A percentile compares a stretch with the other conserved stretches of the same genome.
Conservation (phyloP, 2,797 vertebrate species). For the Rhincodon typus region DNA sequence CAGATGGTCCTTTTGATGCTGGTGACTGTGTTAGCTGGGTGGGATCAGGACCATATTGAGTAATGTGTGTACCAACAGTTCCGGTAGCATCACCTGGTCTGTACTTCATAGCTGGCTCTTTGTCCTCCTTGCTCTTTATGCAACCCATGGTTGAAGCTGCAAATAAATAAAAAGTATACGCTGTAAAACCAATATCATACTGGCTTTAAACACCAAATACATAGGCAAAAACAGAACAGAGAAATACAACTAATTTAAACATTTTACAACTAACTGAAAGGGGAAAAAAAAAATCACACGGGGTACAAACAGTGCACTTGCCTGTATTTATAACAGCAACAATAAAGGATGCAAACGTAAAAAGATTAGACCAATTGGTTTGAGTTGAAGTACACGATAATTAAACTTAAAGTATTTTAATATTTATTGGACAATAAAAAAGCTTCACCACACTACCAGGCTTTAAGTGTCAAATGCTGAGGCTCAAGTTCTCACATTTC, state of each 20-base stretch:
- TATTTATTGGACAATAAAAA: background rate
- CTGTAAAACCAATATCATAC: background rate
- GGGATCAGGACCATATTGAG: constrained; percentile 78
- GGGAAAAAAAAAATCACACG: background rate
- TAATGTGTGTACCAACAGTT: constrained; percentile 60
- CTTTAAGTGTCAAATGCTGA: background rate
- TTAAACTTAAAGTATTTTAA: background rate
- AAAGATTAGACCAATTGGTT: background rate
- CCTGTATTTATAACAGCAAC: background rate
- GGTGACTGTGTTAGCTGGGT: constrained; percentile 66
- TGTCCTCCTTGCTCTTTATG: constrained; percentile 90
- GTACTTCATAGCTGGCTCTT: constrained; percentile 78
- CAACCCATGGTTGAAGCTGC: constrained; percentile 78
- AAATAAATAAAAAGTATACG: constrained; percentile 35
- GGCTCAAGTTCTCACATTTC: background rate
- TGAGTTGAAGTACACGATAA: background rate
- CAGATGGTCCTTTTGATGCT: constrained; percentile 63
- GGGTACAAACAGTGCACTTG: background rate
- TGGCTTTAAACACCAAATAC: background rate
- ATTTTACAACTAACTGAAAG: too few relatives aligned
- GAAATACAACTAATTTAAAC: background rate
- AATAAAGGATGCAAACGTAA: background rate
- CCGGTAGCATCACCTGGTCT: constrained; percentile 66
- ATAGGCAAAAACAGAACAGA: background rate
- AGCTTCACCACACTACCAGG: background rate